phyloP scores from a whole-genome alignment of 2,113 vertebrate genomes.

The Marmota flaviventris region DNA sequence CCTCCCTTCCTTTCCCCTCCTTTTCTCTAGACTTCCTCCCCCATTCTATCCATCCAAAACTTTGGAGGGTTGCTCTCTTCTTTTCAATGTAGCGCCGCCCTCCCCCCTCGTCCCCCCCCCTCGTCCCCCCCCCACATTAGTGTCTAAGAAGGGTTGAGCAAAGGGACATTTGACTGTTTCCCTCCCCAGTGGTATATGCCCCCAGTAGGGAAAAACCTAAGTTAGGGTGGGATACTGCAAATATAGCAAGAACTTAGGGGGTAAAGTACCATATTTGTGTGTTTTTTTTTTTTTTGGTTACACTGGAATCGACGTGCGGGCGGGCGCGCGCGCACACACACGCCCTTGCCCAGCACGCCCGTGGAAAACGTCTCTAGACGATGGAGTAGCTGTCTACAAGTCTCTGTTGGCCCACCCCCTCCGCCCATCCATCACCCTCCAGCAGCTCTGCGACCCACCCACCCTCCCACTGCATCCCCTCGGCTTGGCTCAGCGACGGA shows the following conservation, averaged over 20 bases:
- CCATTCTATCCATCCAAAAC: not conserved
- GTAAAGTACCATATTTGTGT: constrained; percentile 54
- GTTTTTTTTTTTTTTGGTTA: not conserved
- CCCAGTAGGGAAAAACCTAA: not conserved
- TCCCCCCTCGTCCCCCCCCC: not conserved
- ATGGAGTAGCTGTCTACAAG: not conserved
- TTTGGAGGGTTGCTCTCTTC: constrained; percentile 49
- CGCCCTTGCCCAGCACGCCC: not conserved
- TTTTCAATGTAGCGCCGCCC: not conserved
- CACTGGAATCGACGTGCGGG: constrained; percentile 30
- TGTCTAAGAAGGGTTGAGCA: not conserved
- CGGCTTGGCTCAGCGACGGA: not conserved
- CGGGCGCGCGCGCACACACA: not conserved
- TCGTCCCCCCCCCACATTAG: not conserved
- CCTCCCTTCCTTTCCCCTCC: not conserved
- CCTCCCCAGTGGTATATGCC: not conserved
- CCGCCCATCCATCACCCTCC: constrained; percentile 66
- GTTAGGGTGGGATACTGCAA: constrained; percentile 17
- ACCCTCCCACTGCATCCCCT: constrained; percentile 62
- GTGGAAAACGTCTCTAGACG: not conserved
- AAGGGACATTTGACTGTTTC: not conserved
- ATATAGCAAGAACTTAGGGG: constrained; percentile 58
- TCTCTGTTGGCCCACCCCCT: constrained; percentile 60
- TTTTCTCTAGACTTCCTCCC: not conserved
- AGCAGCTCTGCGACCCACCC: constrained; percentile 65